Evolutionary conservation across 1,140 invertebrate genomes (phyloP).

Genomic region (Paracyclopina nana): DNA sequence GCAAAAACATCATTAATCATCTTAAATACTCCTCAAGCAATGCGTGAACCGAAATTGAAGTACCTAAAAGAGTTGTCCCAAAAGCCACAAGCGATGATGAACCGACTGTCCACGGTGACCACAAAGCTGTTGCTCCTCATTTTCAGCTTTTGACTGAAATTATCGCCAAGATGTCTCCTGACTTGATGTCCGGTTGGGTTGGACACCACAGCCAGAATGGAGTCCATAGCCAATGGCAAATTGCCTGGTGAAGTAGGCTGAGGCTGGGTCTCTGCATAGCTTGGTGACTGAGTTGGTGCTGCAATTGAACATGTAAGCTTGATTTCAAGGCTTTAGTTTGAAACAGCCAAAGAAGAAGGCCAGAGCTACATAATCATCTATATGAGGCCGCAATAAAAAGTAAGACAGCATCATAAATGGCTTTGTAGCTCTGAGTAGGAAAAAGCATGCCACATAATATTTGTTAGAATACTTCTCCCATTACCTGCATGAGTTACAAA

Average conservation of each 20-base stretch:
- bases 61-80: conserved; percentile 89
- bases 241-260: conserved; percentile 45
- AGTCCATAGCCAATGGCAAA: conserved; percentile 86
- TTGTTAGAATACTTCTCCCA: no score
- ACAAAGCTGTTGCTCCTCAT: conserved; percentile 87
- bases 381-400: no score
- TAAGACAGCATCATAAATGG: no score
- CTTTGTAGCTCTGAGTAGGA: no score
- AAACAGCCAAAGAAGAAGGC: no score
- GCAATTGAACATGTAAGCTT: no score
- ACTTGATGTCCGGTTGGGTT: conserved; percentile 20
- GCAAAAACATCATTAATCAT: background rate
- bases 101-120: conserved; percentile 86
- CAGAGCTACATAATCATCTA: no score
- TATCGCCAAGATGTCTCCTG: conserved; percentile 77
- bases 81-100: conserved; percentile 93
- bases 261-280: conserved; percentile 45
- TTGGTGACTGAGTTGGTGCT: conserved; percentile 54
- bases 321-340: no score
- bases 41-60: background rate
- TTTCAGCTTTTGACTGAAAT: conserved; percentile 83
- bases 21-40: background rate
- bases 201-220: conserved; percentile 54
- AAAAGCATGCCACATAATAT: no score
- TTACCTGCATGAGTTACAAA: no score